Evolutionary conservation across 2,797 vertebrate genomes (phyloP).

Genomic region (Florisuga fusca): DNA sequence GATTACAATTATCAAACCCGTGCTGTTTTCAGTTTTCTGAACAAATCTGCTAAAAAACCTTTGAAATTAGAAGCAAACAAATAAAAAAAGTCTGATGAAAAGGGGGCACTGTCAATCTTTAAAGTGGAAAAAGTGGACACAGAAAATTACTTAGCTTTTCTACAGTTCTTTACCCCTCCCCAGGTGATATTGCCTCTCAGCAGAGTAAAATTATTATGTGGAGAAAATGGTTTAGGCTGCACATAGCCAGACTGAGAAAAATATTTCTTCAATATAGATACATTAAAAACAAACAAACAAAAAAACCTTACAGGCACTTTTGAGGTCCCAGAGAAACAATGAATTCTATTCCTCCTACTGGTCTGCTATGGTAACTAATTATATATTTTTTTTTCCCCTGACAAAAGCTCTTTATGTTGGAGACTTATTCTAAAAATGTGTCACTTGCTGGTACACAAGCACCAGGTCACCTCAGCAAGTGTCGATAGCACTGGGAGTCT

Average conservation of each 20-base stretch:
- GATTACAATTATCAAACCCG: constrained; percentile 63
- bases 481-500: constrained; percentile 26
- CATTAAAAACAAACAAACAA: constrained; percentile 52
- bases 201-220: constrained; percentile 17
- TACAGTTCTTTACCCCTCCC: constrained; percentile 46
- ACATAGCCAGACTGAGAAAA: constrained; percentile 18
- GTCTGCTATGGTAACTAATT: constrained; percentile 41
- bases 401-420: constrained; percentile 7
- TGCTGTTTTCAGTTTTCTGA: constrained; percentile 55
- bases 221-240: constrained; percentile 48
- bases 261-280: constrained; percentile 51
- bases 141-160: constrained; percentile 36
- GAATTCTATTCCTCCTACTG: constrained; percentile 35
- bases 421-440: constrained; percentile 30
- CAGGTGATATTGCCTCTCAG: constrained; percentile 47
- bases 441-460: constrained; percentile 21
- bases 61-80: constrained; percentile 66
- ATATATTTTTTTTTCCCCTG: background rate
- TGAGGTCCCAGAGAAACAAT: constrained; percentile 52
- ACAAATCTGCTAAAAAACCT: constrained; percentile 52
- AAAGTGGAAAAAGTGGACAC: background rate
- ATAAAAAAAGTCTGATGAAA: constrained; percentile 50
- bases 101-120: background rate
- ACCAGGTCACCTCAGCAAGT: constrained; percentile 46
- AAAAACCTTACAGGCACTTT: constrained; percentile 35